phyloP scores from a whole-genome alignment of 2,888 invertebrate species.

The Lasioglossum zephyrum region DNA sequence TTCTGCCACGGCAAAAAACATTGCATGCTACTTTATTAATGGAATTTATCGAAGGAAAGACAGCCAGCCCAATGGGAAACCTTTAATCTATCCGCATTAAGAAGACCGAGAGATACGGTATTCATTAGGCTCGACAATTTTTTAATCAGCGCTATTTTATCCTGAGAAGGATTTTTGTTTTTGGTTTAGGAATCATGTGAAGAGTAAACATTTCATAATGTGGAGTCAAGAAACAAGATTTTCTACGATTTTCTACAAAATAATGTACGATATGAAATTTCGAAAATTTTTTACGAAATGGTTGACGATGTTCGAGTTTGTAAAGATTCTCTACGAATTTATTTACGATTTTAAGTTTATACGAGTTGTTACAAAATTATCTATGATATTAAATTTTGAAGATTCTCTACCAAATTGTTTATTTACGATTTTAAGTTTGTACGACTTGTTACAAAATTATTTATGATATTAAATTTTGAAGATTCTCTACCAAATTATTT shows the following conservation, averaged over 20 bases:
- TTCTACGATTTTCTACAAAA: background rate
- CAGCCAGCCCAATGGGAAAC: constrained; percentile 36
- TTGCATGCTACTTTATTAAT: constrained; percentile 58
- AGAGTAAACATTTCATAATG: no score
- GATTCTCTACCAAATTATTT: no score
- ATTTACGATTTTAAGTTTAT: background rate
- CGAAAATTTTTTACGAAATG: no score
- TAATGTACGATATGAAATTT: no score
- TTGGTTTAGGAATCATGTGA: no score
- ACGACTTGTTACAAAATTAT: background rate
- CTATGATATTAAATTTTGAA: no score
- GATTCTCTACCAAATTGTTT: no score
- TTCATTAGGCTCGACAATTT: constrained; percentile 27
- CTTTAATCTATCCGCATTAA: constrained; percentile 48
- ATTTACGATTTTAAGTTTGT: background rate
- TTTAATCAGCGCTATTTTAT: background rate
- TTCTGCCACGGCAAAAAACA: constrained; percentile 13
- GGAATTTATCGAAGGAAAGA: constrained; percentile 49
- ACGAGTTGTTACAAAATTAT: background rate
- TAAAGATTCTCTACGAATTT: no score
- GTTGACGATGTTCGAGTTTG: no score
- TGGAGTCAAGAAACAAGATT: background rate
- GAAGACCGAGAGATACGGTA: background rate
- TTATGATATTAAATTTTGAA: no score
- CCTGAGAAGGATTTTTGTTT: background rate